Evolutionary conservation across 2,888 invertebrate species (phyloP), one percentile per base, ranked within the genome.

Genomic region (Julus scandinavius): DNA sequence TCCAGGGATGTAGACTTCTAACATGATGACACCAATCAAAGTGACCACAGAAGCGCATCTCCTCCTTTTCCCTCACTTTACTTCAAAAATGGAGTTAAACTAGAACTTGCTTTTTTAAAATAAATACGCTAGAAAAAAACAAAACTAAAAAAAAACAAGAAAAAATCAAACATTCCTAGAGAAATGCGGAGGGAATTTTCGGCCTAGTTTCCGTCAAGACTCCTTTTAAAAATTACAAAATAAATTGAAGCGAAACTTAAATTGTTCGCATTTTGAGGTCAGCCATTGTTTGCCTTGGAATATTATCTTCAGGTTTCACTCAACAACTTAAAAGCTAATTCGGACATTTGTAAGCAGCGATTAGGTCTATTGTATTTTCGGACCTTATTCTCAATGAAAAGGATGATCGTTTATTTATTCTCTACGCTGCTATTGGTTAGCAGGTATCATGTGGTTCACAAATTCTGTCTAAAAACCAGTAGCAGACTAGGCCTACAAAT

Each of bases 181-280:
- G 54, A 80, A 80, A 80, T 80, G 80, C 80, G 13, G 80, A 38
- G 38, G 80, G 38, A 80, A 80, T 40, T 80, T 80, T 80, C 80
- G 80, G 80, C 80, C 80, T 80, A 80, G 80, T 80, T 80, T 80
- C 80, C 80, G 38, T 13, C 80, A 29, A 80, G 80, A 38, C 80
- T 80, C 80, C 38, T 80, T 72, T 80, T 7, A 29, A 80, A 80
- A 80, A 80, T 38, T 40, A 38, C 80, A 29, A 80, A 29, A 80
- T 80, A 80, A 80, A 80, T 80, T 80, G 80, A 40, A 80, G 80
- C 38, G 80, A 80, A 80, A 80, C 80, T 80, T 38, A 80, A 80
- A 80, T 80, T 29, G 80, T 29, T 80, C 80, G 80, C 80, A 80
- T 80, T 80, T 80, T 80, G 80, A 80, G 80, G 80, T 80, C 80